Evolutionary conservation across 2,888 invertebrate genomes (phyloP).

Genomic region (Sinohyriopsis cumingii): DNA sequence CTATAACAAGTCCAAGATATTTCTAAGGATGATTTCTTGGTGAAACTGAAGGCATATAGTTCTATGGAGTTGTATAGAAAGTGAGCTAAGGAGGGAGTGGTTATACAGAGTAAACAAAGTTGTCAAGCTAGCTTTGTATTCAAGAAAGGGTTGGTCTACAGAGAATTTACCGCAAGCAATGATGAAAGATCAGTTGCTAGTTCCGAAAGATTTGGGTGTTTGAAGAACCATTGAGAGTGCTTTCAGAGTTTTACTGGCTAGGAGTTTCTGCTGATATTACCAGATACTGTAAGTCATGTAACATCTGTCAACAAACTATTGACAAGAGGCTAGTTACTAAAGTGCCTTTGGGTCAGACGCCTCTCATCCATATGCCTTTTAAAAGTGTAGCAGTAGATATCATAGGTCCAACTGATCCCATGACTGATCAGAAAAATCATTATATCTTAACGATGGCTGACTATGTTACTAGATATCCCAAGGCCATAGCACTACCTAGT

Average conservation of each 20-base stretch:
- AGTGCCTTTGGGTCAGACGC: too few species aligned
- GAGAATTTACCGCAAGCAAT: too few species aligned
- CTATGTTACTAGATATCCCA: constrained; percentile 30
- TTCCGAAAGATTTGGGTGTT: constrained; percentile 4
- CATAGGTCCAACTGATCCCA: constrained; percentile 16
- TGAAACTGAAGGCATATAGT: too few species aligned
- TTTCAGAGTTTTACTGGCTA: constrained; percentile 23
- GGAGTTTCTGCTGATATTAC: constrained; percentile 13
- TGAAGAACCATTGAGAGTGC: constrained; percentile 18
- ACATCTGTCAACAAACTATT: too few species aligned
- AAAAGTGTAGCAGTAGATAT: constrained; percentile 9
- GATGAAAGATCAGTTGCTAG: constrained; percentile 2
- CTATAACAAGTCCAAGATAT: too few species aligned
- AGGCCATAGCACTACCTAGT: constrained; percentile 22
- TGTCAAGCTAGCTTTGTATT: too few species aligned
- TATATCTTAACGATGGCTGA: constrained; percentile 6
- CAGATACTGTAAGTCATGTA: not conserved
- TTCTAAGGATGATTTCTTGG: too few species aligned
- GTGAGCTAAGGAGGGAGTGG: too few species aligned
- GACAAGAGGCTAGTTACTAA: not conserved
- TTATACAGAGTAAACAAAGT: too few species aligned
- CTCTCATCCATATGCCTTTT: too few species aligned
- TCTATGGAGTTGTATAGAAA: too few species aligned
- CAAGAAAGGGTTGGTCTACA: too few species aligned
- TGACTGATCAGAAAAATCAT: constrained; percentile 6